phyloP scores from a whole-genome alignment of 1,140 invertebrate species.

The Leguminivora glycinivorella region DNA sequence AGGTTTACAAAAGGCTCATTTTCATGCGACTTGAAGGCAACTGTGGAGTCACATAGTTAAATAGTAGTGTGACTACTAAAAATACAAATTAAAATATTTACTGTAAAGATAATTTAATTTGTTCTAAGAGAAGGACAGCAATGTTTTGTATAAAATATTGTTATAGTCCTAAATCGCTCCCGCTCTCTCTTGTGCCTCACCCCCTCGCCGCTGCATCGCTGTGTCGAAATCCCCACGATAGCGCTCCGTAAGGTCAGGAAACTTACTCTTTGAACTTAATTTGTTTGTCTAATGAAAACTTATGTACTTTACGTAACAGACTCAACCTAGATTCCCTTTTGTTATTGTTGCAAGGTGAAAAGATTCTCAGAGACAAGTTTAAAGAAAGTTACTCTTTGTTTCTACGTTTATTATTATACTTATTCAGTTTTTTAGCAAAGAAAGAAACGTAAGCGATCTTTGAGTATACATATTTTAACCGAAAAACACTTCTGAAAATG shows the following conservation, averaged over 20 bases:
- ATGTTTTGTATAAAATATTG: background rate
- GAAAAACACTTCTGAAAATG: no score
- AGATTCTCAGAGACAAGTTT: background rate
- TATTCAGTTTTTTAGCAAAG: no score
- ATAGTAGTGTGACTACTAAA: no score
- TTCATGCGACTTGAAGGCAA: no score
- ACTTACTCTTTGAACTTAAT: constrained; percentile 38
- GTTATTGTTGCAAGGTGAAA: constrained; percentile 6
- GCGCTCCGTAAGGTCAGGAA: constrained; percentile 30
- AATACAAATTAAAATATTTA: no score
- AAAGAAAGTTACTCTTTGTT: no score
- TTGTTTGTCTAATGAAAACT: constrained; percentile 42
- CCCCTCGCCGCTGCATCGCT: constrained; percentile 34
- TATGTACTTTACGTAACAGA: constrained; percentile 28
- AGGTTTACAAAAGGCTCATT: no score
- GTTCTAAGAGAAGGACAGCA: background rate
- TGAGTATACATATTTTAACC: no score
- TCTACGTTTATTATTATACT: no score
- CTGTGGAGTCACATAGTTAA: no score
- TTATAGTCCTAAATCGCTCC: background rate
- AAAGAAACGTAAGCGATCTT: no score
- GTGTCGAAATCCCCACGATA: constrained; percentile 37
- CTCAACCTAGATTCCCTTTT: constrained; percentile 23
- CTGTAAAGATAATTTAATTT: background rate
- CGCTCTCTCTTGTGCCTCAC: constrained; percentile 25